Evolutionary conservation across 1,140 invertebrate species (phyloP), one percentile per base, ranked within the genome.

Genomic region (Metopolophium dirhodum): DNA sequence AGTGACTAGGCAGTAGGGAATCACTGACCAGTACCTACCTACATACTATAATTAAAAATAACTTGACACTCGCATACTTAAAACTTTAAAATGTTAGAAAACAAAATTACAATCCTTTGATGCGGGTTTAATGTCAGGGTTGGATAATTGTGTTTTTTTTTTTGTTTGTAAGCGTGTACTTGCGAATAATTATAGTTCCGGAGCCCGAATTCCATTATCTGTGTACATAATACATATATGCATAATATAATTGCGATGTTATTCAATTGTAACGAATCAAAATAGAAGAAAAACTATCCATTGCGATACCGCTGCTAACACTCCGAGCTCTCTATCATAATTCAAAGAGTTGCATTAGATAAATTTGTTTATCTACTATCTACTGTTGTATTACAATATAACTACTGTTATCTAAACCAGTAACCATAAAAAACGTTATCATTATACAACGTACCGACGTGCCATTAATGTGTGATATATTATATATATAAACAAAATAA

Each of bases 41-140:
- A 77, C 61, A 77, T 83, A 37, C 35, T 83, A 22, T 35, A 83
- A 83, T 83, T 83, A 83, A 83, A 83, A 83, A 83, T 83, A 83
- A 37, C 77, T 37, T 23, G 22, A 83, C 8, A 37, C 35, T 83
- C 22, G 7, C 77, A 83, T 83, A 83, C 77, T 8, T 23, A 37
- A 22, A 37, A 7, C 77, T 83, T 83, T 37, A 83, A 83, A 83
- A 83, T 83, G 77, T 83, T 83, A 37, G 35, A 83, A 35, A 83
- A 83, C 8, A 83, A 83, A 83, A 83, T 83, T 37, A 83, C 22
- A 37, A 83, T 37, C 77, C 77, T 37, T 83, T n/a, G 30, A n/a
- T 14, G 35, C 35, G 77, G 7, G 8, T 83, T 37, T 83, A 83
- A 83, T 83, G 77, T 83, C 77, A 83, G 8, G 83, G 37, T 85